These are phyloP conservation scores for Caenorhabditis imperialis DNA, from an alignment of 2,888 invertebrate genomes.

Conservation along the genomic window DNA sequence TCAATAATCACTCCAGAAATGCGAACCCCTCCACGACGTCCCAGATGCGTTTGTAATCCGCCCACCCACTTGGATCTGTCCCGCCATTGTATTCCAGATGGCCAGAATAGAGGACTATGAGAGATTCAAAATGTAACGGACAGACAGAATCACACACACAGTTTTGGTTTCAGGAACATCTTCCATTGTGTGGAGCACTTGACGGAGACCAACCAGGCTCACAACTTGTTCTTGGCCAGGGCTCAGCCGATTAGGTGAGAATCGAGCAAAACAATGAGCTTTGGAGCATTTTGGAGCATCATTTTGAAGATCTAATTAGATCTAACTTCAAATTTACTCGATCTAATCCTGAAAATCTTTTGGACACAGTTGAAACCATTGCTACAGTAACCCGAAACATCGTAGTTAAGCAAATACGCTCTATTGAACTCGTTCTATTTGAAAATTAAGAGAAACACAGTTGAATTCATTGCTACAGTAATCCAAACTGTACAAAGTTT, in stretches of 20 bases:
- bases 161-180: conserved; percentile 60
- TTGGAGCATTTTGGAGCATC: too few species aligned
- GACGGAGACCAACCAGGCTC: conserved; percentile 72
- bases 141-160: not conserved
- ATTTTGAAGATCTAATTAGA: too few species aligned
- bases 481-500: too few species aligned
- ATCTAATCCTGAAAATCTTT: too few species aligned
- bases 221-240: conserved; percentile 76
- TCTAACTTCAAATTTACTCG: too few species aligned
- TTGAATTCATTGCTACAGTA: not conserved
- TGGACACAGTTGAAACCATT: too few species aligned
- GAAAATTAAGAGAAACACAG: too few species aligned
- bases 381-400: too few species aligned
- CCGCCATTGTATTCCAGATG: conserved; percentile 76
- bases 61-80: conserved; percentile 75
- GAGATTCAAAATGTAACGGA: conserved; percentile 65
- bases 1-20: too few species aligned
- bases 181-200: conserved; percentile 66
- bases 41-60: conserved; percentile 68
- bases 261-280: too few species aligned
- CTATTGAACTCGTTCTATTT: too few species aligned
- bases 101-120: conserved; percentile 63
- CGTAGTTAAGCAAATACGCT: too few species aligned
- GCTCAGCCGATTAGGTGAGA: conserved; percentile 69
- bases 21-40: conserved; percentile 62